phyloP scores from a whole-genome alignment of 2,888 invertebrate species.

The Cephus pulcher region DNA sequence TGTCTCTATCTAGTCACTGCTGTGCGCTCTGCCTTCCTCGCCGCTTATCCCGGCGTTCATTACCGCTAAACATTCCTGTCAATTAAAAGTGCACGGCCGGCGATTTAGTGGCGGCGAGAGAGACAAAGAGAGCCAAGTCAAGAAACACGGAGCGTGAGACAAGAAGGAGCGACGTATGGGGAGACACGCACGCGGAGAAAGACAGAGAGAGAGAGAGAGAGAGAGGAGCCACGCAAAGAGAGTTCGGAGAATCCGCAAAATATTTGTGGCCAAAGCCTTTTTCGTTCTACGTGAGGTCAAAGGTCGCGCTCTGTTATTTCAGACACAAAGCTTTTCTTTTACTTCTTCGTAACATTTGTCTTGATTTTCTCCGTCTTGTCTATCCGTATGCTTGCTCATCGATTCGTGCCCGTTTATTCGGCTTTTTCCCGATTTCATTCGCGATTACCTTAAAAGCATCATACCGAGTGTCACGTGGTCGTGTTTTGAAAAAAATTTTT shows the following conservation, averaged over 20 bases:
- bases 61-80: slow-evolving; percentile 64
- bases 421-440: background rate
- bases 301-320: background rate
- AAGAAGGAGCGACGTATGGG: background rate
- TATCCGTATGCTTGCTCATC: background rate
- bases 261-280: background rate
- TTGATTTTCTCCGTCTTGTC: background rate
- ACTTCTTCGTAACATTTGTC: background rate
- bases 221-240: background rate
- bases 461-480: background rate
- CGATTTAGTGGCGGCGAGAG: slow-evolving; percentile 52
- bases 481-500: background rate
- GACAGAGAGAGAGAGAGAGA: background rate
- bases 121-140: background rate
- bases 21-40: slow-evolving; percentile 19
- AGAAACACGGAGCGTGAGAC: background rate
- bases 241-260: background rate
- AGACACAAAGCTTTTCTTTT: background rate
- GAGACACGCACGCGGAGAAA: background rate
- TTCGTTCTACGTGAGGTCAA: background rate
- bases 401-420: background rate
- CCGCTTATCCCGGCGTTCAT: slow-evolving; percentile 54
- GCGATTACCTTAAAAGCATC: background rate
- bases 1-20: slow-evolving; percentile 58
- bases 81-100: slow-evolving; percentile 60